phyloP scores from a whole-genome alignment of 2,888 invertebrate species.

The Tromatobia lineatoria region DNA sequence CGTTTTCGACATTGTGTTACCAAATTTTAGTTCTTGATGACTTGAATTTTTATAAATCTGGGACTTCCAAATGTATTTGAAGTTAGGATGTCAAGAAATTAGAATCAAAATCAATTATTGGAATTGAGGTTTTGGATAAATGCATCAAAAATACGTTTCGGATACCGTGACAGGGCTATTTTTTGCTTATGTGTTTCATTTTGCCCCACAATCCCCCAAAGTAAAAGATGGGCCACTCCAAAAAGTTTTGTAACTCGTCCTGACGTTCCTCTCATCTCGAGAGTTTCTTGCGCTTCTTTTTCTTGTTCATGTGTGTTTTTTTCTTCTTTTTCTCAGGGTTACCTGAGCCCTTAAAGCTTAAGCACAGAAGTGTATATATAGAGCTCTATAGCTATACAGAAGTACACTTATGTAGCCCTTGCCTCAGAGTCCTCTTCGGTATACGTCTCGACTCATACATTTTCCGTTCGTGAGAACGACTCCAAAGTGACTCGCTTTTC shows the following conservation, averaged over 20 bases:
- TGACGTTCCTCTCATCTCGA: constrained; percentile 39
- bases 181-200: too few species aligned
- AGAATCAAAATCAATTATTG: too few species aligned
- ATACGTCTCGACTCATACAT: constrained; percentile 21
- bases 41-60: too few species aligned
- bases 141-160: too few species aligned
- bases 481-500: constrained; percentile 41
- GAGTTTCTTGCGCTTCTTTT: constrained; percentile 29
- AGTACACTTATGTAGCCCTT: constrained; percentile 30
- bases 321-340: constrained; percentile 25
- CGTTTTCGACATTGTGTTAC: too few species aligned
- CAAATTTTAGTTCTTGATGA: too few species aligned
- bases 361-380: constrained; percentile 34
- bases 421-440: constrained; percentile 5
- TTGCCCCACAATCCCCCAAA: background rate
- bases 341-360: constrained; percentile 38
- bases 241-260: constrained; percentile 50
- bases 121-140: too few species aligned
- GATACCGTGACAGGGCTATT: too few species aligned
- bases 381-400: background rate
- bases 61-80: too few species aligned
- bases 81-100: too few species aligned
- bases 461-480: constrained; percentile 42
- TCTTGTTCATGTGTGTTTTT: constrained; percentile 23
- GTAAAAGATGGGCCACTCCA: constrained; percentile 38